A percentile compares a stretch with the other conserved stretches of the same genome.
phyloP scores from a whole-genome alignment of 2,797 vertebrate genomes.

The Myripristis murdjan region DNA sequence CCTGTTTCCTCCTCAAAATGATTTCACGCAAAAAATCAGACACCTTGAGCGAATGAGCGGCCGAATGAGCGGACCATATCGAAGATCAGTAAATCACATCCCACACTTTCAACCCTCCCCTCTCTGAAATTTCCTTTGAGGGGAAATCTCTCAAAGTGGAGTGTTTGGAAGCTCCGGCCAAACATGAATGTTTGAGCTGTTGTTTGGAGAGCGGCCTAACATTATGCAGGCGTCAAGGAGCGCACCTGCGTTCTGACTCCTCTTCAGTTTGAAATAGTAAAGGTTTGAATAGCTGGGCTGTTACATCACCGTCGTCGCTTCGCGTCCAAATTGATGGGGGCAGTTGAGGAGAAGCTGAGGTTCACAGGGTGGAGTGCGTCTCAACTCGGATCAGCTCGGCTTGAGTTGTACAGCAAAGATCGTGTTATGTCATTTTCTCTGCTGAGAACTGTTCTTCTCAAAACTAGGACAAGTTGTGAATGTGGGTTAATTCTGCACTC shows the following conservation, averaged over 20 bases:
- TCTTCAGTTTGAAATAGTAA: conserved; percentile 26
- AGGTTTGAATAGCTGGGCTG: conserved; percentile 47
- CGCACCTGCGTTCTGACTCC: conserved; percentile 59
- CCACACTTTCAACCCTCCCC: not conserved
- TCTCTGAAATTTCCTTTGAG: conserved; percentile 29
- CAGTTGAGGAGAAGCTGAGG: conserved; percentile 19
- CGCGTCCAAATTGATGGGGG: conserved; percentile 34
- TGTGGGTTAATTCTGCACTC: conserved; percentile 29
- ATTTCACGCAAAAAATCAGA: conserved; percentile 11
- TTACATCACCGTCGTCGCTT: conserved; percentile 62
- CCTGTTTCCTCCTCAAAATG: not conserved
- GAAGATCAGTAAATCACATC: conserved; percentile 33
- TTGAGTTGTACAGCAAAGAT: conserved; percentile 16
- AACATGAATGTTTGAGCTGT: conserved; percentile 69
- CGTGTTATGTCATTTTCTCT: conserved; percentile 52
- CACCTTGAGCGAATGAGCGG: conserved; percentile 13
- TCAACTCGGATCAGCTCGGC: not conserved
- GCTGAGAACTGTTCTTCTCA: conserved; percentile 17
- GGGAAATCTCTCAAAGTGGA: conserved; percentile 38
- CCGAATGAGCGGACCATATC: not conserved
- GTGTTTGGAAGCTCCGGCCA: conserved; percentile 53
- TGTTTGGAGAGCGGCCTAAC: conserved; percentile 70
- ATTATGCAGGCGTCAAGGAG: conserved; percentile 45
- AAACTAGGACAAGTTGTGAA: conserved; percentile 58
- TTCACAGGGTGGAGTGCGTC: conserved; percentile 36